phyloP scores from a whole-genome alignment of 2,113 vertebrate genomes.

The Marcusenius ussheri region DNA sequence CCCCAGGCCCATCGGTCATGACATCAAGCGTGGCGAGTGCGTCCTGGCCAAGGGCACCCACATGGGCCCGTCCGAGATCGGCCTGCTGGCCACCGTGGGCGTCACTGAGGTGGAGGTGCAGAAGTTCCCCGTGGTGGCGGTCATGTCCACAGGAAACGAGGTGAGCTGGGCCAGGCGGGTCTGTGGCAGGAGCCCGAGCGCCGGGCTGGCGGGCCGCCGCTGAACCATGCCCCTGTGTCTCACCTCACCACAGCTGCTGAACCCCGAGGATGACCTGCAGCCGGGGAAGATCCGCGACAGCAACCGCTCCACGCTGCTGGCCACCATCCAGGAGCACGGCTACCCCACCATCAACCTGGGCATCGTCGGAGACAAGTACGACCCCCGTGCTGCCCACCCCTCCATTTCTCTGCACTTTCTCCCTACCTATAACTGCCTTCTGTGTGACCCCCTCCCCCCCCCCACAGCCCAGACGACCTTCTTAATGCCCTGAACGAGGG shows the following conservation, averaged over 20 bases:
- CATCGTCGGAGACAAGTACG: slow-evolving; percentile 98
- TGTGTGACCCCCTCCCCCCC: background rate
- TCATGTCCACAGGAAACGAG: slow-evolving; percentile 99
- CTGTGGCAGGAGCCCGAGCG: slow-evolving; percentile 95
- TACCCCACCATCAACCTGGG: slow-evolving; percentile 98
- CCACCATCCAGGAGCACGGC: slow-evolving; percentile 98
- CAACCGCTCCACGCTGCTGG: slow-evolving; percentile 93
- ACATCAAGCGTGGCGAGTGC: slow-evolving; percentile 97
- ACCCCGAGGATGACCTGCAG: slow-evolving; percentile 95
- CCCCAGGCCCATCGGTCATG: slow-evolving; percentile 90
- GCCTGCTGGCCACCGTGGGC: slow-evolving; percentile 92
- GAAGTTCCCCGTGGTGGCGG: slow-evolving; percentile 96
- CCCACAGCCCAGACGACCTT: slow-evolving; percentile 97
- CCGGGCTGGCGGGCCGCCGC: slow-evolving; percentile 61
- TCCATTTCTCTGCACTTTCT: background rate
- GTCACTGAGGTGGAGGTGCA: slow-evolving; percentile 98
- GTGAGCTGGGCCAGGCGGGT: slow-evolving; percentile 86
- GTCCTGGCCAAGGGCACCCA: slow-evolving; percentile 95
- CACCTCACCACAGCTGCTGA: slow-evolving; percentile 68
- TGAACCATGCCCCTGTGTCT: slow-evolving; percentile 59
- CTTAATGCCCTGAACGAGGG: slow-evolving; percentile 98
- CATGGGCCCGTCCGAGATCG: slow-evolving; percentile 96
- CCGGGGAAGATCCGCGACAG: slow-evolving; percentile 97
- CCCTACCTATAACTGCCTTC: background rate
- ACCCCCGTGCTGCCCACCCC: background rate